Evolutionary conservation across 2,888 invertebrate genomes (phyloP), one percentile per base, ranked within the genome.

Genomic region (Conops quadrifasciatus): DNA sequence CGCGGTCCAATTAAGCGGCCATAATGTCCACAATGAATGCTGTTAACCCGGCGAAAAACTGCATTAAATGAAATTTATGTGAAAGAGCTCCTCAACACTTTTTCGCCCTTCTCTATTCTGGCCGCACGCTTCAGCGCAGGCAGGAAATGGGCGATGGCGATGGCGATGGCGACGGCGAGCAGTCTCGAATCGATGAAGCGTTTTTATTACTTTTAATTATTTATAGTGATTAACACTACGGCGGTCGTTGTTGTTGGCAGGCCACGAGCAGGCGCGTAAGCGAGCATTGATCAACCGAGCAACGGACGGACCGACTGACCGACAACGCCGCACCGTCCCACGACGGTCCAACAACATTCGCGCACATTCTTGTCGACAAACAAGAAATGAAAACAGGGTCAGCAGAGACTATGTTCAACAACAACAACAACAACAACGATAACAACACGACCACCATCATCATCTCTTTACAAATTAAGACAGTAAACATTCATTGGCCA

Each of bases 151-250:
- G 9, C 36, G 36, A 36, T 36, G 36, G 9, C 9, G 36, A 36
- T 36, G 36, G n/a, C 21, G 11, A 53, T 11, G 49, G 5, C 49
- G 49, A 16, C n/a, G n/a, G 19, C 21, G 11, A 24, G 53, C 19
- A 24, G 21, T 24, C 53, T 21, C 53, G 24, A 53, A 53, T 36
- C 36, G 36, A 36, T 30, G 28, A 2, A 30, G 30, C 1, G 13
- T n/a, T 60, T 60, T 60, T 36, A 60, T 60, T 60, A 36, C 60
- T 43, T 43, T 60, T 60, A 36, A 60, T 60, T 60, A 60, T 36
- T 60, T 60, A 28, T 60, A 21, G 19, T 59, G 59, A 59, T 59
- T 16, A 28, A 36, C 36, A 30, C 9, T 19, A 36, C 53, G n/a
- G 4, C 36, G 36, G n/a, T n/a, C n/a, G n/a, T n/a, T 9, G 9